These are phyloP conservation scores for Dinoponera quadriceps DNA, from an alignment of 1,140 invertebrate species.

Conservation along the genomic window DNA sequence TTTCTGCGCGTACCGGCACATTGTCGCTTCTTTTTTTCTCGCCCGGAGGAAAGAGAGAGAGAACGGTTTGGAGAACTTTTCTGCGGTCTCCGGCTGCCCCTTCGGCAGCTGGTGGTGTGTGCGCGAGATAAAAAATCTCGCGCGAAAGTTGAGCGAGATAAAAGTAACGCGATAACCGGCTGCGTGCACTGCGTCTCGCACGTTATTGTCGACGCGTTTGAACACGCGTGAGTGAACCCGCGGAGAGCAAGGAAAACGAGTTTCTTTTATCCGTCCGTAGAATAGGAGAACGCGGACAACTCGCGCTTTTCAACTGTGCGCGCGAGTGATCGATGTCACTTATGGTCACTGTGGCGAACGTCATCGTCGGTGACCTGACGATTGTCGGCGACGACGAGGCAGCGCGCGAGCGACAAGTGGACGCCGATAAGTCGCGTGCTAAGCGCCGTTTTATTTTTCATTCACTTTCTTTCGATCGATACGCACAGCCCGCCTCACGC, in stretches of 20 bases:
- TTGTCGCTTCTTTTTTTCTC: too few relatives aligned
- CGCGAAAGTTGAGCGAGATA: too few relatives aligned
- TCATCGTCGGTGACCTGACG: conserved; percentile 48
- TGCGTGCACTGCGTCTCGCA: background rate
- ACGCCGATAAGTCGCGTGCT: conserved; percentile 62
- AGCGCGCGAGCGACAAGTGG: conserved; percentile 44
- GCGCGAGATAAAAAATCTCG: too few relatives aligned
- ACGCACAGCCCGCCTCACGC: background rate
- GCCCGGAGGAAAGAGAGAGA: too few relatives aligned
- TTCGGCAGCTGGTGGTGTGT: too few relatives aligned
- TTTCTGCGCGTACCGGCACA: too few relatives aligned
- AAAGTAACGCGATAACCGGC: too few relatives aligned
- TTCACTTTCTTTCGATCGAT: conserved; percentile 61
- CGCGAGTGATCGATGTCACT: conserved; percentile 55
- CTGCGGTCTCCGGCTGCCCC: too few relatives aligned
- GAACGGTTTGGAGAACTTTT: too few relatives aligned
- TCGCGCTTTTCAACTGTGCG: background rate
- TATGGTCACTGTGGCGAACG: conserved; percentile 68
- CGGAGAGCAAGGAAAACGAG: background rate
- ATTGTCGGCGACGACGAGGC: conserved; percentile 20
- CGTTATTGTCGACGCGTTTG: too few relatives aligned
- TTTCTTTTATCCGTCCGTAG: conserved; percentile 5
- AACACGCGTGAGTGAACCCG: too few relatives aligned
- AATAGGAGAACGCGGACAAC: conserved; percentile 25
- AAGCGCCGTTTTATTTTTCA: conserved; percentile 64